Evolutionary conservation across 2,888 invertebrate species (phyloP), one percentile per base, ranked within the genome.

Genomic region (Seira musarum): DNA sequence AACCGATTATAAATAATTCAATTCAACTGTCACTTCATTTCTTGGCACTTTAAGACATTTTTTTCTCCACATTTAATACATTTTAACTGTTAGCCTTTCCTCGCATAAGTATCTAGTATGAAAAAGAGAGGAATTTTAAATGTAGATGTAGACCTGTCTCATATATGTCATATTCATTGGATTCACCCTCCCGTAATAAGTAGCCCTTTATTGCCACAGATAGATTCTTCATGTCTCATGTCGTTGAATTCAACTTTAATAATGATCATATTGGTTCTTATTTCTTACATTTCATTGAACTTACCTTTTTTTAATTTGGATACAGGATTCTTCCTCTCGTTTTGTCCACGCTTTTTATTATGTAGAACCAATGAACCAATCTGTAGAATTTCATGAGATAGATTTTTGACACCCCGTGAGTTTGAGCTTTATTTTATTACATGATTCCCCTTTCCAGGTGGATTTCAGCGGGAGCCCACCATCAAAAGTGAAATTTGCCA

Each of bases 401-500:
- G 40, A 40, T 40, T 40, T 40, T 6, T 69, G 79, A 79, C 79
- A 73, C 73, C 78, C 79, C 67, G 66, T 17, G 78, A 72, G 67
- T 78, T 72, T 78, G n/a, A n/a, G n/a, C n/a, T n/a, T n/a, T 72
- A 78, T 78, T 78, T 78, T 25, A 78, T 60, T n/a, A n/a, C n/a
- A n/a, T n/a, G n/a, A n/a, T n/a, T n/a, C n/a, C n/a, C n/a, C n/a
- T n/a, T 68, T 71, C 13, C 77, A 85, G 86, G 84, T 87, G 61
- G 40, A 53, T 17, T 87, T 83, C 79, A 75, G 74, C 75, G 87
- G 87, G 68, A 75, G 69, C 70, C 87, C 87, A n/a, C 82, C 83
- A 49, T 82, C 82, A 21, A 82, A 82, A 80, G 70, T 87, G 35
- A 84, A 84, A 83, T 86, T 87, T 82, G 84, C 86, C 67, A 87